Base-by-base conservation (phyloP, 2,888 invertebrate genomes). In the Leptodirus hochenwartii region DNA sequence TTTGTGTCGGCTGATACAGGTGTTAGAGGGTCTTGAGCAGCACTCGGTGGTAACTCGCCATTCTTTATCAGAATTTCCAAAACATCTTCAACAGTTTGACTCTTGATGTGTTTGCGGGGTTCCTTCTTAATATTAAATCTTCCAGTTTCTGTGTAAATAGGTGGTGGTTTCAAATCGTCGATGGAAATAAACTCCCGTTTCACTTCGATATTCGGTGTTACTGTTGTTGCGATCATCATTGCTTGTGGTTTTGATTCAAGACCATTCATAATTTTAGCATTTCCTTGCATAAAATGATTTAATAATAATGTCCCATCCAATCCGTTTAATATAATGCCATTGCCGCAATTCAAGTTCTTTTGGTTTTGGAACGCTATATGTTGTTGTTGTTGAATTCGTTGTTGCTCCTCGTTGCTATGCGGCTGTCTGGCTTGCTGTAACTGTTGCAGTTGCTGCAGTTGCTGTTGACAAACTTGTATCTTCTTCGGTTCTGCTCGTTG, bases 1-100 rank as follows among this genome's bases (percentile, higher is more conserved):
- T 47, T 49, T 8, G 45, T 44, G 12, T 42, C 59, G 39, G 42
- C 61, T 37, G 51, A 61, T 43, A 36, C 54, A 38, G 72, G 64
- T 15, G 69, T 64, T 36, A 65, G 51, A 38, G 71, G 71, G 43
- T 73, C 72, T 41, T 76, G 71, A 2, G 82, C 87, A 1, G 85
- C 85, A 43, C 85, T 85, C 5, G 87, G 75, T 2, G 90, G 85
- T 33, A 91, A 54, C 48, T 91, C 91, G 8, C 91, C 91, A 50
- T 85, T 87, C 47, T 88, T 80, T 25, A 91, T 88, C 9, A 93
- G 66, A 41, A 93, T 88, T 50, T 93, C 90, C 31, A 93, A 59
- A 1, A 93, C 88, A 53, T 93, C 91, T 47, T 87, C 85, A 45
- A 88, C 79, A 31, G 77, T 77, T 50, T 84, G 79, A 45, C 80